Base-by-base conservation (phyloP, 2,888 invertebrate species). In the Troides aeacus region DNA sequence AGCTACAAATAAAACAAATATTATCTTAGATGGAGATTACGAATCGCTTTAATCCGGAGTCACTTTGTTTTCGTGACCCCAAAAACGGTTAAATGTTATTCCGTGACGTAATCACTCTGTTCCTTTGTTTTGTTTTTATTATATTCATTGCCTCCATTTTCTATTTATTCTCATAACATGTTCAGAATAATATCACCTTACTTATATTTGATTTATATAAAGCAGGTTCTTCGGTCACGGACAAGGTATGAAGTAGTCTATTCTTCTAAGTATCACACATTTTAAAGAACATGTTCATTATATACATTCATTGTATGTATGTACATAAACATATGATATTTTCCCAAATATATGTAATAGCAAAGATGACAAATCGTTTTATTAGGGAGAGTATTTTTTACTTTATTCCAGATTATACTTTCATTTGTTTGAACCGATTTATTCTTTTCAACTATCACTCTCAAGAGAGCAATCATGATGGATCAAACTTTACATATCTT, bases 1-100 rank as follows among this genome's bases (percentile, higher is more conserved):
- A 58, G 65, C 69, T 62, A 69, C n/a, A 67, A 65, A 69, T 61
- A 69, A 64, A 69, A 53, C 59, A 64, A 62, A 65, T 65, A 65
- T 62, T 58, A 65, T 65, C 65, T 69, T 56, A 36, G 58, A 62
- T 62, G 30, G 42, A 69, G 57, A 65, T 69, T 56, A 64, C 56
- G 60, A 65, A 69, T 61, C 46, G 24, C 39, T 60, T 46, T 59
- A 58, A 53, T 63, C 63, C 53, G 30, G 24, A 62, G 23, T 46
- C 46, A 18, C 46, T 65, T 69, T 61, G 46, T 62, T 65, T 53
- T 30, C 58, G 62, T 61, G 64, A 65, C 57, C 62, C 36, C n/a
- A 46, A 24, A 53, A 64, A 60, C 39, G 23, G 23, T 58, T 21
- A 58, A 58, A 23, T 58, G 68, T 64, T 68, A 36, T 59, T 50